These are phyloP conservation scores for Orchesella flavescens DNA, from an alignment of 2,888 invertebrate genomes.

Conservation along the genomic window DNA sequence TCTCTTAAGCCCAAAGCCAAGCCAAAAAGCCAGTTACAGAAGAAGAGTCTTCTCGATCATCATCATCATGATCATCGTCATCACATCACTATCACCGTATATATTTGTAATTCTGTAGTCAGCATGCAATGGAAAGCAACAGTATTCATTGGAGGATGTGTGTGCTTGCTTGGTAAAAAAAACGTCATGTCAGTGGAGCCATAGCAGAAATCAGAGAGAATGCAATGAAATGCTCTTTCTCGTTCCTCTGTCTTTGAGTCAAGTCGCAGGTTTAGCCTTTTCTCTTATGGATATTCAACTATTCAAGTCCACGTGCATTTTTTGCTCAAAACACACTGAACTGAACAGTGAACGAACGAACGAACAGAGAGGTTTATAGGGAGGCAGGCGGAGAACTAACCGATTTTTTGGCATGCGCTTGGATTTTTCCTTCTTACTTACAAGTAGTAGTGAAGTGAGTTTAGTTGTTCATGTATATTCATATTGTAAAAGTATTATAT, in stretches of 20 bases:
- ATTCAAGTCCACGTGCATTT: conserved; percentile 67
- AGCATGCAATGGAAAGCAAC: background rate
- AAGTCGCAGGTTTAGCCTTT: conserved; percentile 7
- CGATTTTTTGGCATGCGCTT: conserved; percentile 69
- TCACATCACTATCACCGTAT: too few species aligned
- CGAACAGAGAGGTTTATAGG: conserved; percentile 3
- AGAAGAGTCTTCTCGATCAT: conserved; percentile 11
- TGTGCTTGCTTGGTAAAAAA: conserved; percentile 6
- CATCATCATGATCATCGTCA: background rate
- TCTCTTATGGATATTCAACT: conserved; percentile 34
- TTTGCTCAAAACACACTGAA: conserved; percentile 42
- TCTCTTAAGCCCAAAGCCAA: background rate
- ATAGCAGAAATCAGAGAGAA: conserved; percentile 15
- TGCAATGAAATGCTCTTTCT: too few species aligned
- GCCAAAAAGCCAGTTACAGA: conserved; percentile 57
- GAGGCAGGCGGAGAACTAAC: conserved; percentile 54
- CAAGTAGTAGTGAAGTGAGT: conserved; percentile 20
- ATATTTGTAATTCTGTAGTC: background rate
- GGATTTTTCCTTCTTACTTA: conserved; percentile 57
- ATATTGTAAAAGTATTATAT: conserved; percentile 10
- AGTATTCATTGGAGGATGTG: background rate
- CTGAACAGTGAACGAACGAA: too few species aligned
- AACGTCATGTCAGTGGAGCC: background rate
- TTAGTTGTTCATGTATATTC: conserved; percentile 51
- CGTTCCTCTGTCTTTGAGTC: too few species aligned